Conservation (phyloP, 2,888 invertebrate genomes). For the Rotaria macrura region DNA sequence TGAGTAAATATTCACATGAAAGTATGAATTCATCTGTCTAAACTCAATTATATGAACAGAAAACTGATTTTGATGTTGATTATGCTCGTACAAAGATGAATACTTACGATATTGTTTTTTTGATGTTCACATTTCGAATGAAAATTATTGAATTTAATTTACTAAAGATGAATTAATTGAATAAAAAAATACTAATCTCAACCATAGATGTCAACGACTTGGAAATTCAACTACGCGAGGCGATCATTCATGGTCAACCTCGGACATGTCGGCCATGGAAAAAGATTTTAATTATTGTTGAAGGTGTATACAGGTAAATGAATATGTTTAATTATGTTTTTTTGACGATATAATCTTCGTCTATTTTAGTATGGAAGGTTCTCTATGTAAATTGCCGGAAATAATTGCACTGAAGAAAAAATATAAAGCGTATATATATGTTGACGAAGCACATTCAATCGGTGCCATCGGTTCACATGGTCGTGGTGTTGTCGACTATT, state of each 20-base stretch:
- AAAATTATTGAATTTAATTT: no score
- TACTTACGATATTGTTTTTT: no score
- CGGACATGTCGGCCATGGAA: conserved; percentile 68
- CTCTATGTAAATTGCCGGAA: conserved; percentile 75
- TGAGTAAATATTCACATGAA: no score
- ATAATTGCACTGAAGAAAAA: conserved; percentile 78
- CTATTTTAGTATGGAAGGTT: conserved; percentile 87
- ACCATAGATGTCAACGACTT: conserved; percentile 65
- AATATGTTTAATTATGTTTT: not conserved
- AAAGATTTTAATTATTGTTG: conserved; percentile 80
- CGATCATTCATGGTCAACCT: conserved; percentile 68
- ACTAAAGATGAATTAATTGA: no score
- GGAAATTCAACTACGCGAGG: conserved; percentile 65
- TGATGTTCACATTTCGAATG: no score
- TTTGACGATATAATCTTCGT: not conserved
- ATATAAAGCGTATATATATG: conserved; percentile 83
- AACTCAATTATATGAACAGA: no score
- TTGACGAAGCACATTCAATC: conserved; percentile 95
- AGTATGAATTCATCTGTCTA: no score
- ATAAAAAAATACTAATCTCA: no score
- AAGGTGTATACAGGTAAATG: conserved; percentile 75
- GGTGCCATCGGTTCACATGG: conserved; percentile 82
- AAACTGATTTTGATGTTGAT: no score
- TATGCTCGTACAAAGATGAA: no score
- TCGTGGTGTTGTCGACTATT: conserved; percentile 77